Base-by-base conservation (phyloP, 2,797 vertebrate species). In the Pangasius djambal region DNA sequence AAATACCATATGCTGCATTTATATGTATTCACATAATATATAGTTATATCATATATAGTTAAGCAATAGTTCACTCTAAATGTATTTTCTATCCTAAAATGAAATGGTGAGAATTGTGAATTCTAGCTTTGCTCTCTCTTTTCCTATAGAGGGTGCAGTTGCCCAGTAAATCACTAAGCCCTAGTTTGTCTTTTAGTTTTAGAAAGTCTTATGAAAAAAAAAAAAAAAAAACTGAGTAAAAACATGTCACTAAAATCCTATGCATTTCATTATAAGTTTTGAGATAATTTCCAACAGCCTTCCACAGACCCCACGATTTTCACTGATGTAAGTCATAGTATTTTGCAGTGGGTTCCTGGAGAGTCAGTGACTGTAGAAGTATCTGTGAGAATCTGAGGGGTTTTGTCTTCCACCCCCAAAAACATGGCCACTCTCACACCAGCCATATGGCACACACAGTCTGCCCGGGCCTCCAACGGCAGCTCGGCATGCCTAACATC, bases 391-490 rank as follows among this genome's bases (percentile, higher is more conserved):
- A 94, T 95, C 89, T 86, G 34, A 88, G 91, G 92, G 91, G 93
- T 90, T 92, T 89, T 86, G 86, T 91, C 59, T 28, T 93, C 74
- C 88, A 55, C 85, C 65, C 37, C 48, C n/a, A 57, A 89, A 86
- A 86, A 81, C 85, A 93, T 94, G 93, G 94, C 93, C 93, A 83
- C 91, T 92, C 94, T 94, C 94, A 93, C 94, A 92, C 94, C 90
- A 94, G 94, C 96, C 95, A 97, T 96, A 96, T 96, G 96, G 96
- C 93, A 70, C 90, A 90, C 92, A 94, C 93, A 88, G 86, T 70
- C 92, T 93, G 88, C 91, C 92, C 92, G 86, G 48, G 90, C 94
- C 94, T 95, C 88, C 90, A 93, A 88, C 94, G 94, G 93, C 95
- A 95, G 94, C 93, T 92, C 91, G 92, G 92, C 93, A 92, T 89